Evolutionary conservation across 2,888 invertebrate species (phyloP), one percentile per base, ranked within the genome.

Genomic region (Andrena camellia): DNA sequence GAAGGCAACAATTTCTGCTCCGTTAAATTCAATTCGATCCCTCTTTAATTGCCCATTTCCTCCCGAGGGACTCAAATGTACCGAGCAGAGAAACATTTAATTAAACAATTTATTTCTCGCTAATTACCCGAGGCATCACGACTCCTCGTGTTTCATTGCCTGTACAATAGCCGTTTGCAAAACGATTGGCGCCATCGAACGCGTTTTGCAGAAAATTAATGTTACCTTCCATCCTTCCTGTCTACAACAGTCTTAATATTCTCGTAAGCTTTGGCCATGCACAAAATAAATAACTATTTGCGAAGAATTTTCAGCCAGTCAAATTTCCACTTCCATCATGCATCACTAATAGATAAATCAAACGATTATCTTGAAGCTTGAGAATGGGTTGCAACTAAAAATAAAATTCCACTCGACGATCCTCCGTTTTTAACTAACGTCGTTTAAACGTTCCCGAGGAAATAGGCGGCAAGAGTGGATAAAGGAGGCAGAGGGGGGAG

Each of bases 51-150:
- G 33, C 71, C 23, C 2, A 33, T n/a, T 35, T 23, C 7, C 23
- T 5, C 63, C n/a, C 17, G 23, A 7, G 26, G 10, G 52, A 26
- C 33, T 52, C 33, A 50, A 63, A 52, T 63, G 48, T 23, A 62
- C 50, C 48, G 48, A 33, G 52, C 5, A 35, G 35, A n/a, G 62
- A 72, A 52, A n/a, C 71, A 62, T 52, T 26, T 31, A 72, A 52
- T 72, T 72, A 63, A 72, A 63, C 48, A 63, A 72, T 63, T 72
- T 63, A 33, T 52, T 72, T 52, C 71, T 63, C 50, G 50, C 33
- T 72, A 72, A 63, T 62, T 63, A 63, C 33, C 26, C 52, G n/a
- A 50, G 50, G 29, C 66, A 48, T 7, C 29, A n/a, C 50, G 64
- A 64, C 66, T 26, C 48, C 26, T 26, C 66, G 17, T 3, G 8